Conservation (phyloP, 2,113 vertebrate species). For the Anolis carolinensis region DNA sequence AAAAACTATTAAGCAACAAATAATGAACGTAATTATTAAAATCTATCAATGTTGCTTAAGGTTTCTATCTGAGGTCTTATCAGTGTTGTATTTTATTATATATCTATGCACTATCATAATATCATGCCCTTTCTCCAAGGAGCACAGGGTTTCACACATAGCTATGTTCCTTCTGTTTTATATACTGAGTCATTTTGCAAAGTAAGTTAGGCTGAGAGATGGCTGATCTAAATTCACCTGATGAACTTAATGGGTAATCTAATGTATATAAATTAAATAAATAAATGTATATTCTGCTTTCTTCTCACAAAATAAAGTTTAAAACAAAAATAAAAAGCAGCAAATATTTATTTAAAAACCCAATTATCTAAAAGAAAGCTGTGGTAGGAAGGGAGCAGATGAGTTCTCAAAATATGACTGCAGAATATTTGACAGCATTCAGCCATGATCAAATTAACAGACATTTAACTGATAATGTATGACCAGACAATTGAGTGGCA, state of each 20-base stretch:
- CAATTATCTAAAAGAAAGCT: neutral
- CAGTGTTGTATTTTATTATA: neutral
- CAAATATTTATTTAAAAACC: neutral
- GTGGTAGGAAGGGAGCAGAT: neutral
- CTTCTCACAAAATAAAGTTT: neutral
- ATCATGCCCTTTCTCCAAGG: neutral
- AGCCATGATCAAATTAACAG: neutral
- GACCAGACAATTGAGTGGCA: neutral
- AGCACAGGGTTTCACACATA: neutral
- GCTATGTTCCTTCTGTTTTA: neutral
- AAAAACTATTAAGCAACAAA: neutral
- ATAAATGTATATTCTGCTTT: too few species aligned
- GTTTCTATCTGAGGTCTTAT: neutral
- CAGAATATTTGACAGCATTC: neutral
- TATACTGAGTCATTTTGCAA: neutral
- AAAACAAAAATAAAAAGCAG: neutral
- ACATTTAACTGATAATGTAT: neutral
- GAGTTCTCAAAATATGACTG: neutral
- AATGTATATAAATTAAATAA: too few species aligned
- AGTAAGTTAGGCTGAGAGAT: neutral
- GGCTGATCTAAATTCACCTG: too few species aligned
- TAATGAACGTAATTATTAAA: neutral
- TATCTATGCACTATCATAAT: neutral
- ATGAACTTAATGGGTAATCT: neutral
- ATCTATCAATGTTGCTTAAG: neutral